Percentiles rank a stretch among this genome's conserved stretches.
phyloP scores from a whole-genome alignment of 2,113 vertebrate genomes.

The Colossoma macropomum region DNA sequence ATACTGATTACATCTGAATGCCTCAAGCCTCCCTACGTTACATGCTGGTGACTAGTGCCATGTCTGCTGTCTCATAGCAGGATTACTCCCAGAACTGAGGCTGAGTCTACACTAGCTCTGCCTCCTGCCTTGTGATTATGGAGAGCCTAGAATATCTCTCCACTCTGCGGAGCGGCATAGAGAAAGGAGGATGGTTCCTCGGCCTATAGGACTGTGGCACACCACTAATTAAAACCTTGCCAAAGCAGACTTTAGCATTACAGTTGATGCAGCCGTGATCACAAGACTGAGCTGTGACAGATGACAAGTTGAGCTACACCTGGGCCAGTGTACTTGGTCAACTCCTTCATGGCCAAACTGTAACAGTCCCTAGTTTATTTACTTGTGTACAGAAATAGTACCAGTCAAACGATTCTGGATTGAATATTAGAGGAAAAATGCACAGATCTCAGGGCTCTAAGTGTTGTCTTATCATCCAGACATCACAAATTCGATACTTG shows the following conservation, averaged over 20 bases:
- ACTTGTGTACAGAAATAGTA: too few species aligned
- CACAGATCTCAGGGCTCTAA: too few species aligned
- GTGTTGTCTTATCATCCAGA: too few species aligned
- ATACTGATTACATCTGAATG: too few species aligned
- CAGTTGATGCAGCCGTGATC: slow-evolving; percentile 64
- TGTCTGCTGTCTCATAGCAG: slow-evolving; percentile 60
- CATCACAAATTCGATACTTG: too few species aligned
- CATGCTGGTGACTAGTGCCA: neutral
- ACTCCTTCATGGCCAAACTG: too few species aligned
- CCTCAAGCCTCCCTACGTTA: neutral
- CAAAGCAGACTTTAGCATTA: slow-evolving; percentile 71
- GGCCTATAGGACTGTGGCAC: slow-evolving; percentile 62
- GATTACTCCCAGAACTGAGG: slow-evolving; percentile 69
- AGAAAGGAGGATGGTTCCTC: slow-evolving; percentile 65
- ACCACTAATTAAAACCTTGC: slow-evolving; percentile 76
- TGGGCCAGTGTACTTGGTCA: slow-evolving; percentile 5
- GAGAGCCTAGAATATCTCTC: slow-evolving; percentile 63
- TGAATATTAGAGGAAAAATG: too few species aligned
- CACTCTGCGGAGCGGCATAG: slow-evolving; percentile 65
- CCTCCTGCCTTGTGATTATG: slow-evolving; percentile 76
- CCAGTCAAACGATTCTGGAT: too few species aligned
- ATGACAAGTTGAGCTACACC: slow-evolving; percentile 22
- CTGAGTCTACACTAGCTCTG: slow-evolving; percentile 69
- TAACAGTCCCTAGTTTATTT: too few species aligned
- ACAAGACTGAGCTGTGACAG: slow-evolving; percentile 51